Evolutionary conservation across 2,797 vertebrate species (phyloP).

Genomic region (Syndactyla subalaris): DNA sequence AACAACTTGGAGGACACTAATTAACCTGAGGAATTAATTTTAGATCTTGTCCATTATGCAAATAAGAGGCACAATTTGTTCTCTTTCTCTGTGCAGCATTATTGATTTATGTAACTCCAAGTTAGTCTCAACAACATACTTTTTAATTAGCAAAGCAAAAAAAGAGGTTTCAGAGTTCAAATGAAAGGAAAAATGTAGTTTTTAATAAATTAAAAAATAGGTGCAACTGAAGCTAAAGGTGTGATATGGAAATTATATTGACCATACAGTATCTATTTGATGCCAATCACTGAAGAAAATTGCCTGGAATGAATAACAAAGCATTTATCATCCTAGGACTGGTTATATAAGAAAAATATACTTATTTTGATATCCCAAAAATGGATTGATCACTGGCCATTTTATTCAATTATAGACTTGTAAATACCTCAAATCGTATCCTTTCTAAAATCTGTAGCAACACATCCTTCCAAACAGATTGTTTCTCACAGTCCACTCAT

Average conservation of each 20-base stretch:
- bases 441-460: neutral
- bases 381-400: neutral
- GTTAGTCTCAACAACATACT: neutral
- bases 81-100: neutral
- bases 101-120: slow-evolving; percentile 24
- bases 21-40: slow-evolving; percentile 24
- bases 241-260: neutral
- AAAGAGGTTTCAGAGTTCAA: neutral
- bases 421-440: neutral
- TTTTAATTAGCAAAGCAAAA: slow-evolving; percentile 1
- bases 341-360: neutral
- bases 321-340: neutral
- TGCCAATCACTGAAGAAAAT: neutral
- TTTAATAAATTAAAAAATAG: neutral
- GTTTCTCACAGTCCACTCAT: neutral
- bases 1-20: neutral
- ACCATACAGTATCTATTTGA: neutral
- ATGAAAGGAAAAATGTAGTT: neutral
- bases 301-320: neutral
- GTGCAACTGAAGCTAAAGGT: neutral
- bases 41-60: slow-evolving; percentile 17
- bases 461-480: neutral
- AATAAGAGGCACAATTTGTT: slow-evolving; percentile 30
- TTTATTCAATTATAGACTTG: neutral
- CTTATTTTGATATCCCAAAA: neutral